Conservation (phyloP, 2,888 invertebrate genomes). For the Macrosoma leucophasiata region DNA sequence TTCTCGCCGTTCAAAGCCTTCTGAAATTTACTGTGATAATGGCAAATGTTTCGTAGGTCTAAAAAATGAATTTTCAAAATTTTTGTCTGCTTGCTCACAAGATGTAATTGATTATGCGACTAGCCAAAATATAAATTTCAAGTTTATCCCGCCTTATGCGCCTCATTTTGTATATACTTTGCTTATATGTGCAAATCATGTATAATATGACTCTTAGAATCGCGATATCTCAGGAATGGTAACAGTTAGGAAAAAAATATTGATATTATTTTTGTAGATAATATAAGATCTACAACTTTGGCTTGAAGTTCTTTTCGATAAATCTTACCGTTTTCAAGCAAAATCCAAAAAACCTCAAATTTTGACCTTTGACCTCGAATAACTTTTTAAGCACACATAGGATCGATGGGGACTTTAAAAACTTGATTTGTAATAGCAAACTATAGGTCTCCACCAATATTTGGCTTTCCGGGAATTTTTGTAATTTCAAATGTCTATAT, state of each 20-base stretch:
- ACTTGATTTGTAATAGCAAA: slow-evolving; percentile 6
- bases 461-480: neutral
- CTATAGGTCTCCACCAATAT: slow-evolving; percentile 1
- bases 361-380: slow-evolving; percentile 2
- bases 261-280: too few relatives aligned
- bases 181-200: slow-evolving; percentile 14
- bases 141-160: slow-evolving; percentile 19
- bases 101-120: slow-evolving; percentile 12
- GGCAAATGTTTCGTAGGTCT: slow-evolving; percentile 23
- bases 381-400: slow-evolving; percentile 8
- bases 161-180: slow-evolving; percentile 15
- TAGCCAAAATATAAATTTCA: slow-evolving; percentile 15
- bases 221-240: too few relatives aligned
- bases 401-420: slow-evolving; percentile 6
- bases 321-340: too few relatives aligned
- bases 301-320: too few relatives aligned
- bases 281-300: too few relatives aligned
- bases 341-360: neutral
- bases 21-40: slow-evolving; percentile 26
- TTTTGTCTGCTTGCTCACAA: slow-evolving; percentile 11
- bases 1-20: slow-evolving; percentile 25
- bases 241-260: too few relatives aligned
- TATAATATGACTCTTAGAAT: slow-evolving; percentile 12
- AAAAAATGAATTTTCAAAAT: slow-evolving; percentile 18
- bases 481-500: neutral